A percentile compares a stretch with the other conserved stretches of the same genome.
These are phyloP conservation scores for Tetragnatha versicolor DNA, from an alignment of 1,140 invertebrate species.

Conservation along the genomic window DNA sequence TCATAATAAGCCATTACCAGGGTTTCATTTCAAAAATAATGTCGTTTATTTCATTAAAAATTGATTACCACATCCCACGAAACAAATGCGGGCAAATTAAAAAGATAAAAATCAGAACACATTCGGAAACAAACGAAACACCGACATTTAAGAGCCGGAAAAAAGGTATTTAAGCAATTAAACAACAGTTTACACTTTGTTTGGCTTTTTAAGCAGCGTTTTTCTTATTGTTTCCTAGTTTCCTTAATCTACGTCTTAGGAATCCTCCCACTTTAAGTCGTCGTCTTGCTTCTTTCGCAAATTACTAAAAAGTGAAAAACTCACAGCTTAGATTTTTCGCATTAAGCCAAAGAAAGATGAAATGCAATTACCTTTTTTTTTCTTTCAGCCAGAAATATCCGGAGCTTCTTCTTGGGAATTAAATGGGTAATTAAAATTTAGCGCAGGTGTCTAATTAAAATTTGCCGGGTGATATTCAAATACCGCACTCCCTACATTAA, in stretches of 20 bases:
- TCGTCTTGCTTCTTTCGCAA: neutral
- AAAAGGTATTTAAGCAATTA: slow-evolving; percentile 5
- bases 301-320: slow-evolving; percentile 1
- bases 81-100: no score
- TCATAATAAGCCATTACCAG: no score
- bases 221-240: neutral
- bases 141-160: neutral
- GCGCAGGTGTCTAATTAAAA: slow-evolving; percentile 34
- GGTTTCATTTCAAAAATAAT: no score
- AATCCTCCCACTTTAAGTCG: neutral
- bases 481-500: slow-evolving; percentile 15
- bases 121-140: no score
- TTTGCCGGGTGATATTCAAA: neutral
- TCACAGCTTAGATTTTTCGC: slow-evolving; percentile 16
- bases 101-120: no score
- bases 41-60: no score
- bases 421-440: slow-evolving; percentile 48
- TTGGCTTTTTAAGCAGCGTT: slow-evolving; percentile 18
- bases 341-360: slow-evolving; percentile 33
- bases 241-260: slow-evolving; percentile 4
- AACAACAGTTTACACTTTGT: slow-evolving; percentile 33
- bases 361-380: slow-evolving; percentile 34
- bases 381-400: neutral
- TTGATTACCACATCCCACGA: no score
- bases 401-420: slow-evolving; percentile 11